A percentile compares a stretch with the other conserved stretches of the same genome.
Evolutionary conservation across 2,888 invertebrate genomes (phyloP).

Genomic region (Lobophora halterata): DNA sequence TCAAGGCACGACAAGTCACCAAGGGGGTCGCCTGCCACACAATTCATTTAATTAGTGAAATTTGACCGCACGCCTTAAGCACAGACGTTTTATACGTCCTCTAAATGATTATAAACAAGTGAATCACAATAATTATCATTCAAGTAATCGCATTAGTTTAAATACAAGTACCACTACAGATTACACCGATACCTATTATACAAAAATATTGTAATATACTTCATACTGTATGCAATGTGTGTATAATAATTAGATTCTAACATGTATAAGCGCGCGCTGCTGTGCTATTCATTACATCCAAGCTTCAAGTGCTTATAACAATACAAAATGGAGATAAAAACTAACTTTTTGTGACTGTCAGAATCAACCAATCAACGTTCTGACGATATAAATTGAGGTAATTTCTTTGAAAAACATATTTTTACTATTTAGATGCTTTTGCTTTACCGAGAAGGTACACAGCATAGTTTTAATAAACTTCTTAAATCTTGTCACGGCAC

Average conservation of each 20-base stretch:
- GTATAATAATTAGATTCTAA: constrained; percentile 66
- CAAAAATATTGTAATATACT: constrained; percentile 73
- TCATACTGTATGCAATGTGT: constrained; percentile 66
- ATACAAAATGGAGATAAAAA: constrained; percentile 18
- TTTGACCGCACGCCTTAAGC: constrained; percentile 72
- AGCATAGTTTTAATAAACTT: too few relatives aligned
- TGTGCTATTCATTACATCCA: constrained; percentile 37
- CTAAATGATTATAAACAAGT: constrained; percentile 48
- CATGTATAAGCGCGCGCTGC: constrained; percentile 64
- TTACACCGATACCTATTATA: constrained; percentile 75
- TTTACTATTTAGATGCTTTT: too few relatives aligned
- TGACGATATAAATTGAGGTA: too few relatives aligned
- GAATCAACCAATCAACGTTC: constrained; percentile 9
- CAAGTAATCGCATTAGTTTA: constrained; percentile 48
- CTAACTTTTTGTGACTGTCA: too few relatives aligned
- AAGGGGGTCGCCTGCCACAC: constrained; percentile 24
- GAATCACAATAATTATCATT: constrained; percentile 61
- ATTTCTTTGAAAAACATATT: too few relatives aligned
- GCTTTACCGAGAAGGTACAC: too few relatives aligned
- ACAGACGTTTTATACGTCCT: constrained; percentile 50
- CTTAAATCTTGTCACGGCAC: too few relatives aligned
- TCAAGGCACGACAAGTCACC: constrained; percentile 15
- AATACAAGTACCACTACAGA: constrained; percentile 75
- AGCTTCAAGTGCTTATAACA: constrained; percentile 23
- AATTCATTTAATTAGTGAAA: constrained; percentile 37